These are phyloP conservation scores for Hippoglossus hippoglossus DNA, from an alignment of 2,797 vertebrate species.

Conservation along the genomic window DNA sequence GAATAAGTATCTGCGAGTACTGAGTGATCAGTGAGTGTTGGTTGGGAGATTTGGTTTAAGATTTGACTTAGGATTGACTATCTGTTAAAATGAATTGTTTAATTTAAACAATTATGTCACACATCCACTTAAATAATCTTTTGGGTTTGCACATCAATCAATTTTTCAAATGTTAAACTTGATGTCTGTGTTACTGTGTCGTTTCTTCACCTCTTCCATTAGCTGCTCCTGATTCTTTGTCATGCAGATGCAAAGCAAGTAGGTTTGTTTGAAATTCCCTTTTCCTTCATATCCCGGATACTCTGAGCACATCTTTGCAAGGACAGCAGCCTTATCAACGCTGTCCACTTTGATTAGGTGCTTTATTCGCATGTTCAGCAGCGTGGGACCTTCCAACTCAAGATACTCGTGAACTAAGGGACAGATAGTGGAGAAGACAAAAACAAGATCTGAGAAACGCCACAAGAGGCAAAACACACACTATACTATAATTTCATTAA, in stretches of 20 bases:
- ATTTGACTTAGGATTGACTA: too few species aligned
- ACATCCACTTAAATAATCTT: neutral
- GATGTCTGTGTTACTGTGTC: neutral
- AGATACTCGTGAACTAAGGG: slow-evolving; percentile 91
- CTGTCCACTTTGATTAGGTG: slow-evolving; percentile 96
- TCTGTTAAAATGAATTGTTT: neutral
- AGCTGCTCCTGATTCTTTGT: slow-evolving; percentile 94
- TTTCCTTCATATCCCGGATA: slow-evolving; percentile 95
- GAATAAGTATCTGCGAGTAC: too few species aligned
- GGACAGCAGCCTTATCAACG: slow-evolving; percentile 90
- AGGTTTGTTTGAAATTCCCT: slow-evolving; percentile 97
- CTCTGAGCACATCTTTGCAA: slow-evolving; percentile 96
- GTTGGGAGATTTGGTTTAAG: too few species aligned
- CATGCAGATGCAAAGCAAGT: slow-evolving; percentile 97
- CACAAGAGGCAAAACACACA: slow-evolving; percentile 17
- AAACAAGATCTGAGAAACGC: slow-evolving; percentile 5
- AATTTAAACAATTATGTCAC: neutral
- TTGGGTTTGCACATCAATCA: neutral
- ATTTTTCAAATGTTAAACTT: neutral
- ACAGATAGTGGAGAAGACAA: slow-evolving; percentile 44
- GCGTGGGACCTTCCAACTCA: slow-evolving; percentile 90
- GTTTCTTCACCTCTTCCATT: slow-evolving; percentile 93
- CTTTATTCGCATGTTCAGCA: slow-evolving; percentile 98
- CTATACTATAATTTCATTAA: neutral
- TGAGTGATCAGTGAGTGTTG: too few species aligned